These are phyloP conservation scores for Myiotriccus ornatus DNA, from an alignment of 2,797 vertebrate genomes.

Conservation along the genomic window DNA sequence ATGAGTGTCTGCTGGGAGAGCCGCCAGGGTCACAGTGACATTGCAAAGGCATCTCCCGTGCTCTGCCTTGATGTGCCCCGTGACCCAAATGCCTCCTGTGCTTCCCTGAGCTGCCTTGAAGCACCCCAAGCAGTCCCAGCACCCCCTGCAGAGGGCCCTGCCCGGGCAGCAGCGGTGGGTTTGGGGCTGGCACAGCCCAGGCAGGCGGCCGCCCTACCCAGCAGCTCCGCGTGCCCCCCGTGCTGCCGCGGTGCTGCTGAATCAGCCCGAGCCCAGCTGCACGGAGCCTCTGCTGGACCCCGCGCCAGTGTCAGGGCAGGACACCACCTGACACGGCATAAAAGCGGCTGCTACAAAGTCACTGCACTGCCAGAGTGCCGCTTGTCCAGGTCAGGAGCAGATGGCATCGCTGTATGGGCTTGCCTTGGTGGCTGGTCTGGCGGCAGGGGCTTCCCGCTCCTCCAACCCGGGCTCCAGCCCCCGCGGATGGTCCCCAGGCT, in stretches of 20 bases:
- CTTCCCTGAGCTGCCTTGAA: not conserved
- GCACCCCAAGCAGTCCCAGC: rapidly evolving
- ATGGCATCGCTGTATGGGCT: not conserved
- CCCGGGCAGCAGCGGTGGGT: not conserved
- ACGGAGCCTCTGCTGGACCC: not conserved
- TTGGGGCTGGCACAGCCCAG: not conserved
- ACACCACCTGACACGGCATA: not conserved
- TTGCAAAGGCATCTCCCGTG: not conserved
- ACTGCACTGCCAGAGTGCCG: not conserved
- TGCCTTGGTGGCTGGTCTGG: rapidly evolving
- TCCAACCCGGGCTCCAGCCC: not conserved
- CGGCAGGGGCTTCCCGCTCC: not conserved
- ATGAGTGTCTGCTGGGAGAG: not conserved
- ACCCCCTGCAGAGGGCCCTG: not conserved
- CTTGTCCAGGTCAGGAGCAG: not conserved
- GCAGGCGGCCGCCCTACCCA: not conserved
- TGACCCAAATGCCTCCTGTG: not conserved
- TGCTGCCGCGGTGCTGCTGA: not conserved
- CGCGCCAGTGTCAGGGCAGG: not conserved
- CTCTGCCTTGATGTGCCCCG: not conserved
- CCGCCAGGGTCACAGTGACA: not conserved
- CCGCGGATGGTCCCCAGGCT: rapidly evolving
- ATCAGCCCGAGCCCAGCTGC: not conserved
- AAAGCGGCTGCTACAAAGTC: not conserved
- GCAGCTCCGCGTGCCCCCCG: rapidly evolving